A percentile compares a stretch with the other conserved stretches of the same genome.
Evolutionary conservation across 2,797 vertebrate species (phyloP).

Genomic region (Cossypha dichroa): DNA sequence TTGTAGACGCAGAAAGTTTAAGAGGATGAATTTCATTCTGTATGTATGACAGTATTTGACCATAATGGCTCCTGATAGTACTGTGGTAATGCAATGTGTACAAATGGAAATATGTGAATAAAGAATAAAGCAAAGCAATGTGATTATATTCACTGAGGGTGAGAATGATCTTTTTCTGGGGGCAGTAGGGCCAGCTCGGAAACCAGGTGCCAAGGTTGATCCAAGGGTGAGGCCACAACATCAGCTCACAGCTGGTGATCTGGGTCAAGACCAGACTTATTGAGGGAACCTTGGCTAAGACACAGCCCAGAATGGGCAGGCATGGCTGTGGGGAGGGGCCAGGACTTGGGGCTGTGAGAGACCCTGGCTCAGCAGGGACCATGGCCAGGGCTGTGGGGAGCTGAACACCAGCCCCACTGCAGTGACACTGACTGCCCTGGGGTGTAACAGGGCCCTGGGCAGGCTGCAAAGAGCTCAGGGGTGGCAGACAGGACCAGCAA

Average conservation of each 20-base stretch:
- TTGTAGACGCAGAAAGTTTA: not conserved
- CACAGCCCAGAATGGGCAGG: not conserved
- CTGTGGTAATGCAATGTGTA: too few relatives aligned
- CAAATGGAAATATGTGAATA: not conserved
- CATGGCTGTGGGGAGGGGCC: not conserved
- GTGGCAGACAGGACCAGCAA: not conserved
- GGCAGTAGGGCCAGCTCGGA: not conserved
- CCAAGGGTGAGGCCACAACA: not conserved
- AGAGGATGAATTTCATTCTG: not conserved
- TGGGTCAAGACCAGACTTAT: not conserved
- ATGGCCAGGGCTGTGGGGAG: not conserved
- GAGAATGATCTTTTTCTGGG: not conserved
- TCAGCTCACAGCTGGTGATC: not conserved
- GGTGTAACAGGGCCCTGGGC: not conserved
- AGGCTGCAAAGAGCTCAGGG: accelerated
- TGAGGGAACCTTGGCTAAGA: not conserved
- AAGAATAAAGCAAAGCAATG: not conserved
- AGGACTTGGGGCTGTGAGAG: accelerated
- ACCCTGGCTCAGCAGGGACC: not conserved
- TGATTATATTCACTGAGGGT: not conserved
- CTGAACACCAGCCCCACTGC: accelerated
- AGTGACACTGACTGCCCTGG: too few relatives aligned
- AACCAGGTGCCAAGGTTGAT: accelerated
- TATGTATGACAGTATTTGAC: not conserved
- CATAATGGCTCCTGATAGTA: not conserved